Percentiles rank a stretch among this genome's conserved stretches.
These are phyloP conservation scores for Limnephilus marmoratus DNA, from an alignment of 2,888 invertebrate genomes.

Conservation along the genomic window DNA sequence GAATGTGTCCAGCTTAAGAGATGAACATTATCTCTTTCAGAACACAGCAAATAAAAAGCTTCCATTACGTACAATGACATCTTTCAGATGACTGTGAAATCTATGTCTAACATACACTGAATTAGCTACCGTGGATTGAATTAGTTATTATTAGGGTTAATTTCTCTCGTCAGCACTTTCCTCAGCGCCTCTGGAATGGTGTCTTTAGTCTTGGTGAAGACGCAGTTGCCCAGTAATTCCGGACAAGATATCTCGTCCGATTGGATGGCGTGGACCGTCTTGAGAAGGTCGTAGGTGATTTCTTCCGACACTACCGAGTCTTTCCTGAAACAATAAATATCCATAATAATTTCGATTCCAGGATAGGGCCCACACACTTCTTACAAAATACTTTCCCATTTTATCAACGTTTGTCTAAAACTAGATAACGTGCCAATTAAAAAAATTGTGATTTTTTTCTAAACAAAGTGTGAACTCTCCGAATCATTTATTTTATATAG, in stretches of 20 bases:
- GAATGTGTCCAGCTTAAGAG: too few relatives aligned
- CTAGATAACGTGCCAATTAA: too few relatives aligned
- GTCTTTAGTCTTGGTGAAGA: slow-evolving; percentile 89
- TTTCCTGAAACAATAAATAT: slow-evolving; percentile 76
- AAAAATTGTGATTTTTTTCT: too few relatives aligned
- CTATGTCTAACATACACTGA: background rate
- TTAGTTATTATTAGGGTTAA: background rate
- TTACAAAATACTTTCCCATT: too few relatives aligned
- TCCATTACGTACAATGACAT: background rate
- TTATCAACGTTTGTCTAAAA: too few relatives aligned
- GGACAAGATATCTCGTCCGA: slow-evolving; percentile 84
- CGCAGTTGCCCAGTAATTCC: slow-evolving; percentile 85
- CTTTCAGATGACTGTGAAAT: background rate
- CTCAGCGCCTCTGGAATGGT: slow-evolving; percentile 88
- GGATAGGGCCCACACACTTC: too few relatives aligned
- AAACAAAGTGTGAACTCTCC: too few relatives aligned
- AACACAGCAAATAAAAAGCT: background rate
- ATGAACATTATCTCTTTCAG: background rate
- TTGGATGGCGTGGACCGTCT: slow-evolving; percentile 85
- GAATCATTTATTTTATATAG: too few relatives aligned
- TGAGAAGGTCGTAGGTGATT: slow-evolving; percentile 94
- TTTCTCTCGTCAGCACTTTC: slow-evolving; percentile 71
- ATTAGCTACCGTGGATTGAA: background rate
- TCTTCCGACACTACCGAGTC: slow-evolving; percentile 93
- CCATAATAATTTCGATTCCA: background rate